These are phyloP conservation scores for Scaeva pyrastri DNA, from an alignment of 2,888 invertebrate genomes.

Conservation along the genomic window DNA sequence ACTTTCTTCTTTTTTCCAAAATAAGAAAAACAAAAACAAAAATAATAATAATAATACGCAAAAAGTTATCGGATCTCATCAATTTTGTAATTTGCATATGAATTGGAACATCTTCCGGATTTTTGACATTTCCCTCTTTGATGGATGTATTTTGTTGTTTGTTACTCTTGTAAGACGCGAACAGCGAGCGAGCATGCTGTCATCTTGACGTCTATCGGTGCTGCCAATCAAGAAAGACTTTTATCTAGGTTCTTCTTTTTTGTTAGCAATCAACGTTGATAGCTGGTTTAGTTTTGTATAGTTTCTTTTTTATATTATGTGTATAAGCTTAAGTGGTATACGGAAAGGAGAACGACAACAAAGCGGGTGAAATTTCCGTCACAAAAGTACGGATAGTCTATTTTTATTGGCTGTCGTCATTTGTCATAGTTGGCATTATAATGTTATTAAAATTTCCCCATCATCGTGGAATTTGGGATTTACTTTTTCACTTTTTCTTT, in stretches of 20 bases:
- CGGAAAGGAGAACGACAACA: background rate
- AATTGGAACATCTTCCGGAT: conserved; percentile 48
- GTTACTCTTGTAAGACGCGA: background rate
- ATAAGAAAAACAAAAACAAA: background rate
- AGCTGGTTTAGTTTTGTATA: background rate
- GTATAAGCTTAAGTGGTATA: background rate
- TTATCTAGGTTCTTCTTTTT: conserved; percentile 11
- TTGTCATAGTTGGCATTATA: background rate
- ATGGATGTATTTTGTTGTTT: conserved; percentile 8
- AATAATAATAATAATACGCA: too few relatives aligned
- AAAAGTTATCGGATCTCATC: conserved; percentile 18
- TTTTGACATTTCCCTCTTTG: conserved; percentile 30
- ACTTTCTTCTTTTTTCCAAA: conserved; percentile 8
- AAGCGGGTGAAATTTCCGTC: conserved; percentile 12
- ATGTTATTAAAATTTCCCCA: too few relatives aligned
- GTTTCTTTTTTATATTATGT: too few relatives aligned
- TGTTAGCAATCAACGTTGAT: conserved; percentile 15
- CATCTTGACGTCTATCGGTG: conserved; percentile 16
- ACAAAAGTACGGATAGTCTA: background rate
- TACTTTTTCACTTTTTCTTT: too few relatives aligned
- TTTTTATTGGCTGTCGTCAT: background rate
- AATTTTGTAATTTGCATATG: conserved; percentile 59
- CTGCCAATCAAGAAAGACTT: conserved; percentile 15
- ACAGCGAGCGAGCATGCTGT: conserved; percentile 8
- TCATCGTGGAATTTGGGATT: too few relatives aligned